These are phyloP conservation scores for Alethe castanea DNA, from an alignment of 2,113 vertebrate genomes.

Conservation along the genomic window DNA sequence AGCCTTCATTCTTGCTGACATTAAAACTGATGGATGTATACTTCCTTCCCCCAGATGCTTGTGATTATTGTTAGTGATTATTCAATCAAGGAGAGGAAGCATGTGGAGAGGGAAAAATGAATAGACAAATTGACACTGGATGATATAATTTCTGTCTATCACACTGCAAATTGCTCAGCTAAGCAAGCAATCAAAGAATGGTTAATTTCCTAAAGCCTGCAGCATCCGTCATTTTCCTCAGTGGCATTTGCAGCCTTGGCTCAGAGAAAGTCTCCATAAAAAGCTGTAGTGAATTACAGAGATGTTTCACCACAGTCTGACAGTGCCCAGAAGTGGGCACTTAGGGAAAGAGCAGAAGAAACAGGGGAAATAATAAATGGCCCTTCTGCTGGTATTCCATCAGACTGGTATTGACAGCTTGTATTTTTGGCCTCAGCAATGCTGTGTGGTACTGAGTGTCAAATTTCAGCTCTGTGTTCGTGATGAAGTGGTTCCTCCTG, in stretches of 20 bases:
- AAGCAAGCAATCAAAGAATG: constrained; percentile 53
- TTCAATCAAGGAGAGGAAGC: constrained; percentile 54
- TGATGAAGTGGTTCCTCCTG: neutral
- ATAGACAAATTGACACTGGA: constrained; percentile 46
- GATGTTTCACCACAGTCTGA: neutral
- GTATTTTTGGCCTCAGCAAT: neutral
- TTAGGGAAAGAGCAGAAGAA: neutral
- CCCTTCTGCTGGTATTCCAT: neutral
- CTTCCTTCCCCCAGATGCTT: constrained; percentile 61
- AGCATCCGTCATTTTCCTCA: constrained; percentile 20
- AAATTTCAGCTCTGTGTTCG: fast-evolving
- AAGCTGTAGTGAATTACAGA: neutral
- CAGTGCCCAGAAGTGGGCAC: neutral
- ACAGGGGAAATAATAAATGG: neutral
- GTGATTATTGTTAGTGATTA: constrained; percentile 61
- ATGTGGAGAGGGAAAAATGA: constrained; percentile 46
- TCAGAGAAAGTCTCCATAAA: neutral
- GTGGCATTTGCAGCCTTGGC: neutral
- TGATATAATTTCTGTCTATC: constrained; percentile 56
- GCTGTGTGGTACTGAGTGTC: neutral
- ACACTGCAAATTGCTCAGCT: constrained; percentile 30
- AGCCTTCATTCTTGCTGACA: constrained; percentile 41
- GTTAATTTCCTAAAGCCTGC: constrained; percentile 47
- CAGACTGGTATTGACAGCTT: neutral
- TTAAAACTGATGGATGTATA: constrained; percentile 31